Base-by-base conservation (phyloP, 92 coral and sea anemone genomes). In the Umimayanthus chanpuru region DNA sequence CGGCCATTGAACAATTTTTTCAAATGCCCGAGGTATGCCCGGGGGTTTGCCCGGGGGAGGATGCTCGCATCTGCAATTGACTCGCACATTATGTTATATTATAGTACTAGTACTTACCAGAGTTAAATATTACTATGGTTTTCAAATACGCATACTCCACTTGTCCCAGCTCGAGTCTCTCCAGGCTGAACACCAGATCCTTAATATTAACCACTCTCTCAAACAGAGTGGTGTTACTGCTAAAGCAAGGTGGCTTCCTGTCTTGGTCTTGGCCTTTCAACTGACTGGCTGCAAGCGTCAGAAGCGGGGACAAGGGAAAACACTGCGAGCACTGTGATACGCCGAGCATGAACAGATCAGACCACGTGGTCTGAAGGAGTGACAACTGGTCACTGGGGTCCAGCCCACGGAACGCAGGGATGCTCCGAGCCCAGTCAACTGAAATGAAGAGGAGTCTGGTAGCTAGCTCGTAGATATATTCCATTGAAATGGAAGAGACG, bases 391-490 rank as follows among this genome's bases (percentile, higher is more conserved):
- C 99, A 76, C 85, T 53, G 50, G 88, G 93, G 39, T 86, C 90
- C 74, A 97, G 94, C 65, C 90, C 89, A 55, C 94, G 90, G 80
- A 97, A 97, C 9, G 94, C 90, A 44, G 90, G 93, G 10, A 96
- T 91, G 70, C 95, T 93, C 73, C 96, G 91, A 44, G 94, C 89
- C 99, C 99, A 97, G 73, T 97, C 99, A 23, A 97, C 93, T 14
- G 99, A 92, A 12, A 94, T 93, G 74, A 97, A 97, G 85, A 97
- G 93, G 44, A 97, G 99, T 44, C 99, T 92, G 21, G 99, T 97
- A 76, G 99, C 99, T 82, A 97, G 90, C 82, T 97, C 99, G 83
- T 97, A 94, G 81, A 97, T 94, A 78, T 97, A 97, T 30, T 97
- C 99, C 99, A 97, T 97, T 41, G 98, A 94, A 43, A 95, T 86